Conservation (phyloP, 2,797 vertebrate genomes). For the Acanthornis magna region DNA sequence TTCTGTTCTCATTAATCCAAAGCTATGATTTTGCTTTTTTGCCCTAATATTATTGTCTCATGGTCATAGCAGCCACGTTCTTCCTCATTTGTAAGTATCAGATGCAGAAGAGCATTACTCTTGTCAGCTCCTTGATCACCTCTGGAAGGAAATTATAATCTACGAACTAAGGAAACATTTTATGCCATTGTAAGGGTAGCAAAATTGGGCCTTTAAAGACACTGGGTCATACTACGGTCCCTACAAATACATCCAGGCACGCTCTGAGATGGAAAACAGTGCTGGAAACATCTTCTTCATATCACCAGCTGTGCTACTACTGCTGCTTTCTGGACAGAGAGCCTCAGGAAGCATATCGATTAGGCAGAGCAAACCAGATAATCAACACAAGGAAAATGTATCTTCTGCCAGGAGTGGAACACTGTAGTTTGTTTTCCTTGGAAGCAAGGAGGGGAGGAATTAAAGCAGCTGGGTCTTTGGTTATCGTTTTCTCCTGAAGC, state of each 20-base stretch:
- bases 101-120: neutral
- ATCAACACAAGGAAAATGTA: neutral
- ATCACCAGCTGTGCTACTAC: neutral
- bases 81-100: neutral
- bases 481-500: neutral
- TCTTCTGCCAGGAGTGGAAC: neutral
- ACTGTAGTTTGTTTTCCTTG: neutral
- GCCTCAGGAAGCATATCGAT: neutral
- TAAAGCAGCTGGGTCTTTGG: neutral
- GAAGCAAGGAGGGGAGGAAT: neutral
- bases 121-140: neutral
- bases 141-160: neutral
- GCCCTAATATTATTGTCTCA: neutral
- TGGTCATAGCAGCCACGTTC: neutral
- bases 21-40: neutral
- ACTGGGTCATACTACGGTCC: neutral
- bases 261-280: neutral
- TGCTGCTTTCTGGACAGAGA: neutral
- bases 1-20: neutral
- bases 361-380: neutral
- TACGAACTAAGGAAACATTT: neutral
- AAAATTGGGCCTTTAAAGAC: neutral
- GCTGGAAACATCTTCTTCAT: neutral
- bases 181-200: neutral
- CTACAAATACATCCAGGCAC: neutral